Evolutionary conservation across 2,113 vertebrate species (phyloP), one percentile per base, ranked within the genome.

Genomic region (Glaucomys volans): DNA sequence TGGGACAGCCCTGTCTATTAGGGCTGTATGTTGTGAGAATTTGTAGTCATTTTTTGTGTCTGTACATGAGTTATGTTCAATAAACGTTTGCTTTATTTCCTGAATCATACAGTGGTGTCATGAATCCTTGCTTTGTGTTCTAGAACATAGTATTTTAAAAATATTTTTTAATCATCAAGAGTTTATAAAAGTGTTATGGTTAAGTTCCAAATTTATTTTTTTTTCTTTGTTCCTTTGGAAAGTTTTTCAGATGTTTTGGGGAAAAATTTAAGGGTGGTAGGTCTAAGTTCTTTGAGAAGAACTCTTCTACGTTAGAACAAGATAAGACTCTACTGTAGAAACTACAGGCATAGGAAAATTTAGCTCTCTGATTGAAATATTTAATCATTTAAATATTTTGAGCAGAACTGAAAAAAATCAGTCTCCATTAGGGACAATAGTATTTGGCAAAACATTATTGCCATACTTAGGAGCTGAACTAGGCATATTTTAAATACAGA

Each of bases 301-400:
- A 88, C 62, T 90, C 11, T 44, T 88, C 71, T 76, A n/a, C 24
- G 84, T 96, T 37, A 84, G 87, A 87, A 87, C 10, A 84, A 94
- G 90, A 85, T 47, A 50, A 67, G 59, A 85, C 32, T 52, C 9
- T 64, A 71, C 20, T 20, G 4, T 40, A 80, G 62, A 57, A 44
- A 54, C 8, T 64, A 17, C 37, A 54, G 4, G 18, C 0, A 77
- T 12, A 82, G 44, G 14, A 17, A 88, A 54, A 77, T 22, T 4
- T 81, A 95, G 83, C 5, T 72, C 2, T 81, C 20, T 62, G 8
- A 86, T 8, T 50, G 22, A 7, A 9, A 62, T n/a, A n/a, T n/a
- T n/a, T n/a, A 24, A 17, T 77, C 24, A 77, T 81, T 75, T 87
- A 94, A 52, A 71, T 44, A 86, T 83, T 76, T 69, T 87, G 52